Percentiles rank a stretch among this genome's conserved stretches.
These are phyloP conservation scores for Rhadinocentrus ornatus DNA, from an alignment of 2,797 vertebrate species.

Conservation along the genomic window DNA sequence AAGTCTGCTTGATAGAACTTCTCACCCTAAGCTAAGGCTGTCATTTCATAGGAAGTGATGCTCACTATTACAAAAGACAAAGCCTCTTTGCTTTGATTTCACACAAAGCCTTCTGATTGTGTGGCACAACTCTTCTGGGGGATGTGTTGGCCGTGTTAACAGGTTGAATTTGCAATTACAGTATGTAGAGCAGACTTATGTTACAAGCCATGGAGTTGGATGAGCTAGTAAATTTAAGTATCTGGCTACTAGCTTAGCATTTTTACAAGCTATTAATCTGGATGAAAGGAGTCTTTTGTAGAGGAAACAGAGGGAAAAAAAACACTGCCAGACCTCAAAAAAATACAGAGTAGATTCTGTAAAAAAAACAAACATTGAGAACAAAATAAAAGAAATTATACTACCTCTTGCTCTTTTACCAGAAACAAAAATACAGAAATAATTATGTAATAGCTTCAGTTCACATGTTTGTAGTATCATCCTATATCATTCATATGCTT, in stretches of 20 bases:
- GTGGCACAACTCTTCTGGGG: not conserved
- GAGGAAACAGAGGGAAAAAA: not conserved
- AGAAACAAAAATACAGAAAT: not conserved
- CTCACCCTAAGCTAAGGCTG: constrained; percentile 5
- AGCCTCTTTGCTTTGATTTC: constrained; percentile 9
- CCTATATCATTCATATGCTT: no score
- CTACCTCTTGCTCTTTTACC: not conserved
- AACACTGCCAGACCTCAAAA: not conserved
- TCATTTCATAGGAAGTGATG: constrained; percentile 48
- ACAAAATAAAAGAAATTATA: not conserved
- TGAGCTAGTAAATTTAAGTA: constrained; percentile 7
- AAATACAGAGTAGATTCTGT: not conserved
- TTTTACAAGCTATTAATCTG: constrained; percentile 11
- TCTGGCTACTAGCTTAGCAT: constrained; percentile 32
- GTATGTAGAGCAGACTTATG: constrained; percentile 15
- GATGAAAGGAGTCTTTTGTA: not conserved
- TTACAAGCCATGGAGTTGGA: constrained; percentile 8
- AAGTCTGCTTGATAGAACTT: constrained; percentile 3
- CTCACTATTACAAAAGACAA: constrained; percentile 24
- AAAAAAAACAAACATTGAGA: not conserved
- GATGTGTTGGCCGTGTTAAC: not conserved
- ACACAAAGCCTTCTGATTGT: not conserved
- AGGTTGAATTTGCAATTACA: not conserved
- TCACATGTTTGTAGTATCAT: not conserved
- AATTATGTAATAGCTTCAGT: not conserved